Percentiles rank a stretch among this genome's conserved stretches.
Evolutionary conservation across 2,797 vertebrate genomes (phyloP).

Genomic region (Lithobates sylvaticus): DNA sequence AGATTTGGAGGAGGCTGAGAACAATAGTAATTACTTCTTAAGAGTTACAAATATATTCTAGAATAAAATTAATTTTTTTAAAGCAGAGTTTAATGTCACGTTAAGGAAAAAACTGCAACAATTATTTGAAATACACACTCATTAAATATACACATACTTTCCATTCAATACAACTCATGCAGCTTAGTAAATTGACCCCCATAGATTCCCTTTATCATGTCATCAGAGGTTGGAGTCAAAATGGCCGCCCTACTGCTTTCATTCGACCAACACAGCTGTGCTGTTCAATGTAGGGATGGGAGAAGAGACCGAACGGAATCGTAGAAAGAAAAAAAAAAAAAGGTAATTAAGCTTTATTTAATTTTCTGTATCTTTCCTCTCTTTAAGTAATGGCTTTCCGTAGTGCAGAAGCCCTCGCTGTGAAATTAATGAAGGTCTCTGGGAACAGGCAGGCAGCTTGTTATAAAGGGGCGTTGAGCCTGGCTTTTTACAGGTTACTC

Average conservation of each 20-base stretch:
- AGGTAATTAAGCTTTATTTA: conserved; percentile 49
- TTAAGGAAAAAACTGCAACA: no score
- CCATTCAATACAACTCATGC: no score
- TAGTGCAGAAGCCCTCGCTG: conserved; percentile 41
- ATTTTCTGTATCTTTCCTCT: conserved; percentile 48
- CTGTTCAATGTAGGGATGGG: neutral
- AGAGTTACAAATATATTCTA: no score
- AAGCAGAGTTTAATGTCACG: no score
- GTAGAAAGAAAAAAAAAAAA: conserved; percentile 15
- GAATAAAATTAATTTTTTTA: no score
- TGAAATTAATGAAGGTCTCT: conserved; percentile 56
- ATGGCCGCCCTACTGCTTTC: conserved; percentile 2
- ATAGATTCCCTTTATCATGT: no score
- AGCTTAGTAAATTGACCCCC: no score
- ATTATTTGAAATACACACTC: no score
- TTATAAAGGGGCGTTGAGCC: conserved; percentile 40
- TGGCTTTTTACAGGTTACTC: conserved; percentile 36
- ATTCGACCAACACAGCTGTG: conserved; percentile 7
- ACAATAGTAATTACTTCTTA: no score
- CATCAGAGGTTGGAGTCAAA: neutral
- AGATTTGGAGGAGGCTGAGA: no score
- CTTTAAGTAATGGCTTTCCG: conserved; percentile 45
- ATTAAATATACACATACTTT: no score
- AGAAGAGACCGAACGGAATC: neutral
- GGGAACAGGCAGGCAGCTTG: conserved; percentile 41